phyloP scores from a whole-genome alignment of 2,888 invertebrate genomes.

The Agriotes lineatus region DNA sequence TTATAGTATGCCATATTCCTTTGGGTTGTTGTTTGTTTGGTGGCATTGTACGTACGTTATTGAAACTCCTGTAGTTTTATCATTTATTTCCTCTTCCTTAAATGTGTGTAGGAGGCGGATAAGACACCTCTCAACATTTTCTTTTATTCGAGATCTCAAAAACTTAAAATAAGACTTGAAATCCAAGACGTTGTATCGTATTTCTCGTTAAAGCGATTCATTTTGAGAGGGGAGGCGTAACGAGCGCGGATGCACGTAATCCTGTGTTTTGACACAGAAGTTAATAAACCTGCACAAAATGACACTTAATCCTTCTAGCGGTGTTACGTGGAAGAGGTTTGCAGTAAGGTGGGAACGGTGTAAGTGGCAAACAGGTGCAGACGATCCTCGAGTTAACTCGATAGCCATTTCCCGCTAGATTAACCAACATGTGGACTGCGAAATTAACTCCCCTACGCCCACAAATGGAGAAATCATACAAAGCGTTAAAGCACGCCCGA shows the following conservation, averaged over 20 bases:
- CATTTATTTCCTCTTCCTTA: too few species aligned
- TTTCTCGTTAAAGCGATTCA: conserved; percentile 9
- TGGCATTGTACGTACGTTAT: too few species aligned
- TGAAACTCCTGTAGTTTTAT: too few species aligned
- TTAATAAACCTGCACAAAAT: conserved; percentile 48
- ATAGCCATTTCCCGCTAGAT: conserved; percentile 59
- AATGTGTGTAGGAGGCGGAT: too few species aligned
- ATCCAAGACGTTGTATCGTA: background rate
- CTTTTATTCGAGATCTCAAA: too few species aligned
- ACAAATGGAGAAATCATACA: conserved; percentile 34
- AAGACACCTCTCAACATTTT: too few species aligned
- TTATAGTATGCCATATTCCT: too few species aligned
- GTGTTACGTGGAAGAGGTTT: conserved; percentile 43
- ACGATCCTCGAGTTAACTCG: conserved; percentile 57
- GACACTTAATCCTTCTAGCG: conserved; percentile 48
- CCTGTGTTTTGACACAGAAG: conserved; percentile 34
- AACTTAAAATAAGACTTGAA: background rate
- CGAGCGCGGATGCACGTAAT: conserved; percentile 21
- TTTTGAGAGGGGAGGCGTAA: conserved; percentile 5
- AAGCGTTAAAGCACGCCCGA: conserved; percentile 6
- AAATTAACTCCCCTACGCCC: conserved; percentile 50
- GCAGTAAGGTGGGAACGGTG: conserved; percentile 54
- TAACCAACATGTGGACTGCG: conserved; percentile 57
- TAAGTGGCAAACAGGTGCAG: conserved; percentile 60
- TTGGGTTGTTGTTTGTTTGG: too few species aligned